Evolutionary conservation across 2,797 vertebrate genomes (phyloP), one percentile per base, ranked within the genome.

Genomic region (Pipistrellus nathusii): DNA sequence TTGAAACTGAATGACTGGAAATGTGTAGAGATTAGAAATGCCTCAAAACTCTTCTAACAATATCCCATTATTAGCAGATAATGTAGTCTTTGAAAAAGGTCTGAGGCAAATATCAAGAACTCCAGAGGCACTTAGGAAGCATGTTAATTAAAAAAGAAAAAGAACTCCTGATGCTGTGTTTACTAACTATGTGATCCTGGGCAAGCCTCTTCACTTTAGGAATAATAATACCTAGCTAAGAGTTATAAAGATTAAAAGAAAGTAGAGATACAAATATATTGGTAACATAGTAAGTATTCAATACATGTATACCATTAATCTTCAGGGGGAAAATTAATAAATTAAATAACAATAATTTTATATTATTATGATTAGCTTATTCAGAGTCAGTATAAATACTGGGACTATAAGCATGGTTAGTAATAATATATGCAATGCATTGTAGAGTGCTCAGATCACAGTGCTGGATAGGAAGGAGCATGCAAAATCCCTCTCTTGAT

Each of bases 71-170:
- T 38, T 84, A 27, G 64, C 25, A 80, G 55, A 55, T 38, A 88
- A 64, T 17, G 38, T 8, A 38, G 35, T 77, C 80, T 72, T 53
- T 66, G 71, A 32, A 69, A 93, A 83, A 59, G 78, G 69, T 53
- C 38, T 71, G 25, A 32, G 51, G 46, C 25, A 81, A 85, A 75
- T 73, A 72, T 59, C 30, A 92, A 53, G 35, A 72, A 94, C 23
- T 88, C 41, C 23, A 83, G 84, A 87, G 51, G 62, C 53, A 53
- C n/a, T 46, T 25, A 25, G 13, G 64, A 71, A 48, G 62, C 35
- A 78, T 25, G 27, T 78, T 84, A 81, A 85, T 32, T 53, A 76
- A 81, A 87, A 44, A 44, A 55, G 13, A 87, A 59, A 76, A 91
- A 13, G 14, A 77, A 10, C 38, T 51, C 51, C 9, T 35, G 17